Percentiles rank a stretch among this genome's conserved stretches.
These are phyloP conservation scores for Halictus rubicundus DNA, from an alignment of 1,140 invertebrate genomes.

Conservation along the genomic window DNA sequence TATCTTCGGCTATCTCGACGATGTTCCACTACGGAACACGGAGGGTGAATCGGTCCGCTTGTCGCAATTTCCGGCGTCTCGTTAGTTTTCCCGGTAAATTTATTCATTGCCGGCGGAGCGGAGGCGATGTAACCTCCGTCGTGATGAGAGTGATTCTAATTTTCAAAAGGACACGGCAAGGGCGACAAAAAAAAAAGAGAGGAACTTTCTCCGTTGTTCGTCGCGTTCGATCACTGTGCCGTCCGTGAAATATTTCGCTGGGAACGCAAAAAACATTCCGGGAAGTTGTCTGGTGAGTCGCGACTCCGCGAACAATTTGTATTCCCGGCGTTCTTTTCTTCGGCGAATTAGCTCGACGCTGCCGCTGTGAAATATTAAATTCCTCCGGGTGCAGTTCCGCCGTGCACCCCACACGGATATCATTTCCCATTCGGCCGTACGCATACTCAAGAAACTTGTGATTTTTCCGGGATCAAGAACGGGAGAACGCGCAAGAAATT, in stretches of 20 bases:
- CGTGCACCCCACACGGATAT: not conserved
- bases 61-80: not conserved
- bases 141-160: conserved; percentile 23
- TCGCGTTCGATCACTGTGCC: not conserved
- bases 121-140: not conserved
- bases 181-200: not conserved
- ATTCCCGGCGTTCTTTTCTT: conserved; percentile 41
- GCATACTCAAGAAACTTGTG: not conserved
- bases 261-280: conserved; percentile 1
- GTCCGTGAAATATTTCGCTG: conserved; percentile 13
- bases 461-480: not conserved
- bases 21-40: not conserved
- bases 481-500: not conserved
- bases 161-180: conserved; percentile 23
- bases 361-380: conserved; percentile 44
- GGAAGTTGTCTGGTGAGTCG: not conserved
- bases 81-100: conserved; percentile 36
- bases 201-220: too few species aligned
- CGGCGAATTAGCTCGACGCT: conserved; percentile 26
- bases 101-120: conserved; percentile 26
- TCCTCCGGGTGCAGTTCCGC: not conserved
- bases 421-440: not conserved
- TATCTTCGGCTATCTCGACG: not conserved
- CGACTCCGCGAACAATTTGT: conserved; percentile 36
- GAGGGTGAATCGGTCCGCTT: not conserved